A percentile compares a stretch with the other conserved stretches of the same genome.
phyloP scores from a whole-genome alignment of 2,888 invertebrate genomes.

The Torymus tubicola region DNA sequence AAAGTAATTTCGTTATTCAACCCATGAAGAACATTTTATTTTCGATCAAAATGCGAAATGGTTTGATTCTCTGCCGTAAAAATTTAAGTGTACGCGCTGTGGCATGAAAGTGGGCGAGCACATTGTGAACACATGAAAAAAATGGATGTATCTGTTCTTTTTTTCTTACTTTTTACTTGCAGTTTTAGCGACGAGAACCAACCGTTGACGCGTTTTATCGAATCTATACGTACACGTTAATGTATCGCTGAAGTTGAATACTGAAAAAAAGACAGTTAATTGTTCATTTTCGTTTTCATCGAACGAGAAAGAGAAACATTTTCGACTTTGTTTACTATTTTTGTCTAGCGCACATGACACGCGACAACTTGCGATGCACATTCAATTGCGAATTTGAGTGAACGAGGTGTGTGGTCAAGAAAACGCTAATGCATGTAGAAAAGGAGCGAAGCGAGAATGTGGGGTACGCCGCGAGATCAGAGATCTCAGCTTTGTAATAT shows the following conservation, averaged over 20 bases:
- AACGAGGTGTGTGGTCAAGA: neutral
- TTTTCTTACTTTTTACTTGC: constrained; percentile 36
- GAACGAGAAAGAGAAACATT: neutral
- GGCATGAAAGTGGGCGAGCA: constrained; percentile 16
- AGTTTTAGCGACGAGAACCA: constrained; percentile 26
- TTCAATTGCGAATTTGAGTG: no score
- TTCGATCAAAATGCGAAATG: constrained; percentile 14
- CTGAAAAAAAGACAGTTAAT: neutral
- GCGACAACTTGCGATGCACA: constrained; percentile 19
- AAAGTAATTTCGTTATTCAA: neutral
- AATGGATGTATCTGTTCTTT: constrained; percentile 32
- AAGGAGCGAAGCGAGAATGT: constrained; percentile 7
- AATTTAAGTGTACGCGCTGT: constrained; percentile 29
- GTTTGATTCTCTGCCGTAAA: constrained; percentile 47
- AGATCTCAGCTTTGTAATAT: constrained; percentile 59
- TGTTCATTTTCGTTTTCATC: constrained; percentile 6
- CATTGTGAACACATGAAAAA: constrained; percentile 4
- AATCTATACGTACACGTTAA: constrained; percentile 4
- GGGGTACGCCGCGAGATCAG: constrained; percentile 48
- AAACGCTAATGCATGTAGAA: constrained; percentile 8
- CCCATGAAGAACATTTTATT: constrained; percentile 2
- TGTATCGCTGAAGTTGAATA: constrained; percentile 1
- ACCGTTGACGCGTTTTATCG: constrained; percentile 24
- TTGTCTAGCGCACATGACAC: constrained; percentile 19
- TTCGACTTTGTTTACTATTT: constrained; percentile 26